Base-by-base conservation (phyloP, 2,113 vertebrate species). In the Gopherus flavomarginatus region DNA sequence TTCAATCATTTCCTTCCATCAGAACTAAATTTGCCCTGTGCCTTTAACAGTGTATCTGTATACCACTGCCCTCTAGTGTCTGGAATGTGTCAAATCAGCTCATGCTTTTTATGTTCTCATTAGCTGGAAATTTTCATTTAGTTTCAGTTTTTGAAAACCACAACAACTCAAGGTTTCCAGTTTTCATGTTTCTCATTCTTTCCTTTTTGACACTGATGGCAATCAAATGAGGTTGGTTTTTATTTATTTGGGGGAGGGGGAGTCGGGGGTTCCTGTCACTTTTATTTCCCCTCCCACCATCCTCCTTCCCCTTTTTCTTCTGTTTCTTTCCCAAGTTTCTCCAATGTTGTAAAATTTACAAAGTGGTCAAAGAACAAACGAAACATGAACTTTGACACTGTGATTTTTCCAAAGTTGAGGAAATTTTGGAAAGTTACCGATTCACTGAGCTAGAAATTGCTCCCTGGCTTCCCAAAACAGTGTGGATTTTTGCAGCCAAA, bases 401-500 rank as follows among this genome's bases (percentile, higher is more conserved):
- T 13, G 42, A 26, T 47, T 78, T 42, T 78, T 78, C 26, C 75
- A 78, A 78, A 78, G 75, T 47, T 47, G 26, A 78, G 42, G 42
- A 47, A 26, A 44, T 77, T 44, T 77, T 27, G 75, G 38, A 77
- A 27, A 47, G 75, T 47, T 42, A 78, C 38, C 5, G 11, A 26
- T 75, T 2, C 12, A 27, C 0, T 8, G 82, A 86, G 65, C 12
- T 59, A 87, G 31, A 65, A 85, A 16, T 0, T 6, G 9, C 6
- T 7, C 19, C 62, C 17, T 26, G 47, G 17, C 11, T 83, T 56
- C n/a, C 57, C 53, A 2, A 11, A 21, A 38, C 6, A 49, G 6
- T 0, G 2, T 5, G 10, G 26, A 4, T 2, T 54, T 53, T 49
- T 19, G 3, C n/a, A 78, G 42, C 65, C 42, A 38, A 2, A 0